Evolutionary conservation across 2,113 vertebrate species (phyloP).

Genomic region (Rousettus leschenaultii): DNA sequence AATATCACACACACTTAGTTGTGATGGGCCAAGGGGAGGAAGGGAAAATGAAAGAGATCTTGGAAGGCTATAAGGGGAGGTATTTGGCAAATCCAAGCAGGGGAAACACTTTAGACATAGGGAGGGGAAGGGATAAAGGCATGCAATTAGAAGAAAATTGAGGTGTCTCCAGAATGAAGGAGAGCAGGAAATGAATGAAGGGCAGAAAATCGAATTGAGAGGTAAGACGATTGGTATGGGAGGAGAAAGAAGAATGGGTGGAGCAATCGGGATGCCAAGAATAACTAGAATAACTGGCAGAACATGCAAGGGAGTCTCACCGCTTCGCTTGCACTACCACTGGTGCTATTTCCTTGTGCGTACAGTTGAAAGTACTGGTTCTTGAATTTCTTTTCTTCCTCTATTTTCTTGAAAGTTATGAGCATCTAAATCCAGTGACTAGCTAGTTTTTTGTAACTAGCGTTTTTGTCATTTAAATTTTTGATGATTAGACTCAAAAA

Average conservation of each 20-base stretch:
- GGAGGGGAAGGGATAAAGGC: background rate
- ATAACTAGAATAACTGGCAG: background rate
- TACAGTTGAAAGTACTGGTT: background rate
- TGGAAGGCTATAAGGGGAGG: conserved; percentile 26
- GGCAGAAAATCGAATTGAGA: conserved; percentile 20
- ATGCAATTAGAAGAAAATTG: conserved; percentile 47
- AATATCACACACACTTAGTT: background rate
- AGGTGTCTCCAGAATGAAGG: conserved; percentile 36
- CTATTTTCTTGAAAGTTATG: background rate
- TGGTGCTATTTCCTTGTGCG: background rate
- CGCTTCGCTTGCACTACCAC: background rate
- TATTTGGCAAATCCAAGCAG: conserved; percentile 29
- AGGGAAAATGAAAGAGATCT: conserved; percentile 48
- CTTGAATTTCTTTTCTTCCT: background rate
- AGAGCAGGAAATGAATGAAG: conserved; percentile 40
- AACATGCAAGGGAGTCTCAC: background rate
- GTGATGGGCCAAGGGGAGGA: background rate
- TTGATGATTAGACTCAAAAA: background rate
- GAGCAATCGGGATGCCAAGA: background rate
- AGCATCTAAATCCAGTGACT: background rate
- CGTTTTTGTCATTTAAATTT: background rate
- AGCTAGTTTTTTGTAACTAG: background rate
- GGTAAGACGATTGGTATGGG: background rate
- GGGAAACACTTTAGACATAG: background rate
- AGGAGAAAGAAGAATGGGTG: background rate